Conservation (phyloP, 2,888 invertebrate genomes). For the Carabus problematicus region DNA sequence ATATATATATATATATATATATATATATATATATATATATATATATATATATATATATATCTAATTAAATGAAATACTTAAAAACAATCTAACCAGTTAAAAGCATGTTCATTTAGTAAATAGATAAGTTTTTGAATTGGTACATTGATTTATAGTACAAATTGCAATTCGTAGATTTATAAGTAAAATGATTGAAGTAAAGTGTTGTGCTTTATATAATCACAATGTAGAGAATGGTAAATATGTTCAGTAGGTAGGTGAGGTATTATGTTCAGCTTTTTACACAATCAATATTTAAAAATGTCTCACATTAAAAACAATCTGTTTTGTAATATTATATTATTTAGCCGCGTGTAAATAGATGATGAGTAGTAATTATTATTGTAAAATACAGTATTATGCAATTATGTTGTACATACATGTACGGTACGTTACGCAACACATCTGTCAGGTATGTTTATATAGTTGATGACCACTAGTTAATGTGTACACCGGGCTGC, state of each 20-base stretch:
- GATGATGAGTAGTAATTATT: no score
- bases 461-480: no score
- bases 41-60: slow-evolving; percentile 7
- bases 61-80: not conserved
- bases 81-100: not conserved
- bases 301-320: slow-evolving; percentile 22
- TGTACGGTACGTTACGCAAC: not conserved
- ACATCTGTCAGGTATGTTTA: no score
- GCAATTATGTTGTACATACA: slow-evolving; percentile 9
- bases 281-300: slow-evolving; percentile 10
- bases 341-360: no score
- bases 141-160: slow-evolving; percentile 1
- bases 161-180: not conserved
- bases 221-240: slow-evolving; percentile 34
- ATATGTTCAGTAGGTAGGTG: not conserved
- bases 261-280: no score
- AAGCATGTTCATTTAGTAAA: not conserved
- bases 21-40: no score
- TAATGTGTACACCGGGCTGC: no score
- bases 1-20: no score
- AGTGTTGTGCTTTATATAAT: slow-evolving; percentile 34
- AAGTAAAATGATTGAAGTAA: slow-evolving; percentile 24
- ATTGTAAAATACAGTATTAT: not conserved
- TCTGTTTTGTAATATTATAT: not conserved
- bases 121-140: not conserved